Evolutionary conservation across 2,113 vertebrate species (phyloP).

Genomic region (Asarcornis scutulata): DNA sequence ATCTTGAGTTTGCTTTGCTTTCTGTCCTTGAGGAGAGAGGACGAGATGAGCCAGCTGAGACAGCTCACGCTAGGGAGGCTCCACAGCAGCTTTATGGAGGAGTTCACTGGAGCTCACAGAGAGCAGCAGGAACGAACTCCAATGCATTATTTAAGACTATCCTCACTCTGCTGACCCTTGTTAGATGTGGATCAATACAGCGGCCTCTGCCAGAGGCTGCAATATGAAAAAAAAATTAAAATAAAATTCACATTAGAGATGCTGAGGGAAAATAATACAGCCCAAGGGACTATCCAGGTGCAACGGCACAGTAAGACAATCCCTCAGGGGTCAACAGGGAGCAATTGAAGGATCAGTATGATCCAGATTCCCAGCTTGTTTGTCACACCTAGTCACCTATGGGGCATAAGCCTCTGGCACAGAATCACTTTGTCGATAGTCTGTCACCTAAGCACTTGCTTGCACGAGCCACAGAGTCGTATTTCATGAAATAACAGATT

Average conservation of each 20-base stretch:
- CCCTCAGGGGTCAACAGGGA: neutral
- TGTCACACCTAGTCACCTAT: neutral
- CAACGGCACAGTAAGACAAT: neutral
- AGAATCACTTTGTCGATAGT: fast-evolving
- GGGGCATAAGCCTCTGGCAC: neutral
- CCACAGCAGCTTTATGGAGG: neutral
- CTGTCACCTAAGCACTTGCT: neutral
- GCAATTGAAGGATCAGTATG: neutral
- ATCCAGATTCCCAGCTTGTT: neutral
- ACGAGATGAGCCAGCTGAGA: neutral
- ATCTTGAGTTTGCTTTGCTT: neutral
- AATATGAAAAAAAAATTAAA: neutral
- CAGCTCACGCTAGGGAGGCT: neutral
- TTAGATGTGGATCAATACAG: neutral
- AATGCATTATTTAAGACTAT: slow-evolving; percentile 19
- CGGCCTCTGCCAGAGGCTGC: neutral
- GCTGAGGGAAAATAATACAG: neutral
- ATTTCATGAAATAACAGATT: neutral
- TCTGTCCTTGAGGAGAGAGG: neutral
- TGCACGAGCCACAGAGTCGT: neutral
- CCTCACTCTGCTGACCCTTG: neutral
- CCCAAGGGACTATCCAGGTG: neutral
- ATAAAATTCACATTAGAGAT: neutral
- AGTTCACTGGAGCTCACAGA: neutral
- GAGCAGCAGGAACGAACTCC: neutral